phyloP scores from a whole-genome alignment of 1,140 invertebrate species.

The Capitella teleta region DNA sequence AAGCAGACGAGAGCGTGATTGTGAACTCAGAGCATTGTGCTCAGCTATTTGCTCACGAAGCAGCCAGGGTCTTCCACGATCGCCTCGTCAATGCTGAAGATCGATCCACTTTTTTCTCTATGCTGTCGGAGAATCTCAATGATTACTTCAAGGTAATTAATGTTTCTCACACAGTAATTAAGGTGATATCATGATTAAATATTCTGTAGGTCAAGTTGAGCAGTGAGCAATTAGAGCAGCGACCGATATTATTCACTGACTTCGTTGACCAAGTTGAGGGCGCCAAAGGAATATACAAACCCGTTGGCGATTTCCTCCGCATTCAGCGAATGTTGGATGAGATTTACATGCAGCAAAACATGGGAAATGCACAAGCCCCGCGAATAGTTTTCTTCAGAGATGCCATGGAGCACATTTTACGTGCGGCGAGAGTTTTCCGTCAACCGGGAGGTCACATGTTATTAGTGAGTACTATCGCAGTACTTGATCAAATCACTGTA shows the following conservation, averaged over 20 bases:
- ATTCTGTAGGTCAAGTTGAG: conserved; percentile 24
- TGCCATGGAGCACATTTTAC: conserved; percentile 37
- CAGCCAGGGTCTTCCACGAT: conserved; percentile 62
- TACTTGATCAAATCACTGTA: conserved; percentile 2
- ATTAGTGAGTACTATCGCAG: conserved; percentile 19
- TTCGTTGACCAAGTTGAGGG: conserved; percentile 28
- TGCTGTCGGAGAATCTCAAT: conserved; percentile 61
- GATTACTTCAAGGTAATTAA: conserved; percentile 60
- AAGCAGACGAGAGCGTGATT: conserved; percentile 57
- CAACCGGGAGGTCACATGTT: conserved; percentile 38
- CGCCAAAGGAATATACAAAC: conserved; percentile 22
- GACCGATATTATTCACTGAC: conserved; percentile 36
- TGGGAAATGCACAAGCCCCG: conserved; percentile 22
- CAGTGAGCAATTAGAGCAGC: conserved; percentile 25
- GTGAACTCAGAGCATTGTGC: conserved; percentile 46
- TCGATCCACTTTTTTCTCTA: conserved; percentile 57
- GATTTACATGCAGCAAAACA: conserved; percentile 32
- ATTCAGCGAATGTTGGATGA: conserved; percentile 31
- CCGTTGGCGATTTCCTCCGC: conserved; percentile 27
- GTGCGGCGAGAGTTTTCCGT: conserved; percentile 35
- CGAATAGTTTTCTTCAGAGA: conserved; percentile 39
- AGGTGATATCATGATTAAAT: too few relatives aligned
- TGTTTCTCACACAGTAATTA: not conserved
- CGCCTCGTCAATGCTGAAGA: conserved; percentile 65
- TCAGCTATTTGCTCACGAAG: conserved; percentile 38